Evolutionary conservation across 2,113 vertebrate species (phyloP), one percentile per base, ranked within the genome.

Genomic region (Solenodon paradoxus): DNA sequence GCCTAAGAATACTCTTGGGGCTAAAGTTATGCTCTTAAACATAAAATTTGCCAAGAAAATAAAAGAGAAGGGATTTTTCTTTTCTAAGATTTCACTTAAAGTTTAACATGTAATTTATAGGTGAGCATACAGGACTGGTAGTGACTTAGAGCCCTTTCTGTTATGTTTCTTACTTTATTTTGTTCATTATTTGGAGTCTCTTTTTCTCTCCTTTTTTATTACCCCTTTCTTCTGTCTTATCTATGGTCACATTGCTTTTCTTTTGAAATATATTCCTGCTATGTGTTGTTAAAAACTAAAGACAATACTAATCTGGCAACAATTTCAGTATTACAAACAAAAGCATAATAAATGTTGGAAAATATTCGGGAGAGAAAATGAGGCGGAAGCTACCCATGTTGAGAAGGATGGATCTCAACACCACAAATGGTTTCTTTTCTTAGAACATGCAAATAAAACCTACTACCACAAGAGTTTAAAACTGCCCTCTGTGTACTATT

Each of bases 381-480:
- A 92, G 57, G 32, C 55, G 84, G 38, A 57, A 81, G 40, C 42
- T 57, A 69, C 22, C 71, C n/a, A 66, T 9, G 7, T 4, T 53
- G 71, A 55, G 47, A 91, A 69, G 92, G 68, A 96, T 26, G 64
- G 40, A 11, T 63, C 57, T 88, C 66, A 96, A 32, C 35, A 92
- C 59, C 89, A 40, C 45, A 4, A 81, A 91, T 7, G 22, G 2
- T 10, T 66, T 97, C 83, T 71, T 5, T 4, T 96, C n/a, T 95
- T 74, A 84, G 78, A 89, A 97, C 95, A 82, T 38, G 74, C 35
- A 98, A 93, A 88, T 53, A 82, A 40, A 91, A 81, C 28, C 15
- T 53, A 64, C 17, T 80, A 19, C 30, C 7, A 69, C 42, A 84
- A 87, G 72, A 91, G 3, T 83, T 82, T 97, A 94, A 95, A 16